A percentile compares a stretch with the other conserved stretches of the same genome.
phyloP scores from a whole-genome alignment of 2,888 invertebrate species.

The Thecophora atra region DNA sequence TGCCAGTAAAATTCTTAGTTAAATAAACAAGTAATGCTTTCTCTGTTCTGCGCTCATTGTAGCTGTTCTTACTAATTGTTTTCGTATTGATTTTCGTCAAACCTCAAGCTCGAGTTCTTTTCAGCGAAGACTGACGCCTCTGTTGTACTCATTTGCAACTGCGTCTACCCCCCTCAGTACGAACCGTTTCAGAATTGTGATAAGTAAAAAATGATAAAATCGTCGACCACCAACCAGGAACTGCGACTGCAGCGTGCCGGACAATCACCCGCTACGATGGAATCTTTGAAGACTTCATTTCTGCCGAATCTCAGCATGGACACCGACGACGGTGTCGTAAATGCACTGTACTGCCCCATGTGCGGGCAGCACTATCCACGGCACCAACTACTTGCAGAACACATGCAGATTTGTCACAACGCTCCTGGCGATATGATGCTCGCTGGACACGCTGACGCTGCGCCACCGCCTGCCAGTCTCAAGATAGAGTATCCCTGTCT shows the following conservation, averaged over 20 bases:
- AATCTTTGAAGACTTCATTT: conserved; percentile 62
- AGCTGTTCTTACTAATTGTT: conserved; percentile 28
- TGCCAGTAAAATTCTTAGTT: conserved; percentile 15
- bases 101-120: conserved; percentile 22
- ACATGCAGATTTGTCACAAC: conserved; percentile 62
- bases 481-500: conserved; percentile 60
- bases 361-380: conserved; percentile 63
- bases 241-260: conserved; percentile 62
- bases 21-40: conserved; percentile 17
- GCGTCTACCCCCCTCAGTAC: conserved; percentile 6
- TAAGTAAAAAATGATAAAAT: conserved; percentile 58
- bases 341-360: conserved; percentile 60
- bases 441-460: conserved; percentile 46
- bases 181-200: not conserved
- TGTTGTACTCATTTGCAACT: conserved; percentile 13
- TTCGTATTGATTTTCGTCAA: conserved; percentile 34
- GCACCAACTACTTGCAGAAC: conserved; percentile 59
- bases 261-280: conserved; percentile 54
- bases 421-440: conserved; percentile 46
- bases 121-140: conserved; percentile 9
- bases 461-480: conserved; percentile 50
- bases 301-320: conserved; percentile 64
- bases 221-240: conserved; percentile 62
- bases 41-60: conserved; percentile 18
- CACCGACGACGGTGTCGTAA: conserved; percentile 50